Evolutionary conservation across 2,797 vertebrate species (phyloP).

Genomic region (Vireo griseus): DNA sequence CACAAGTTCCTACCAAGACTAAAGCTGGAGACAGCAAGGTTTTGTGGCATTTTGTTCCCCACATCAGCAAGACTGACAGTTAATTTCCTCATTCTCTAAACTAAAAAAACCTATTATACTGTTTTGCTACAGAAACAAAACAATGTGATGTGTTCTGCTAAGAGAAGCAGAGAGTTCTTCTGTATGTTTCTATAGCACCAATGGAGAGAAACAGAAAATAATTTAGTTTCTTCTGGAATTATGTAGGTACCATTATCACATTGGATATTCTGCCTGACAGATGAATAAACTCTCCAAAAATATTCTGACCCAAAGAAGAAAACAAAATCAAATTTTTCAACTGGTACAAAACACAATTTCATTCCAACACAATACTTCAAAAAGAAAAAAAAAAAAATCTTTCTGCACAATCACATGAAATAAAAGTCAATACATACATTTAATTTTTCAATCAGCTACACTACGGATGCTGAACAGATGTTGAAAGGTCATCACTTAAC

Average conservation of each 20-base stretch:
- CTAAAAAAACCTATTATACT: background rate
- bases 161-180: background rate
- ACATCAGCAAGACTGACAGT: background rate
- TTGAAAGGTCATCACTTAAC: background rate
- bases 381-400: background rate
- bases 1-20: background rate
- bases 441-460: background rate
- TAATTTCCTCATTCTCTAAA: background rate
- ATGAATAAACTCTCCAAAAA: background rate
- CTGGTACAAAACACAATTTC: background rate
- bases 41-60: rapidly evolving
- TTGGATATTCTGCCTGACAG: background rate
- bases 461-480: background rate
- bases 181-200: background rate
- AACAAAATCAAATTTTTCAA: background rate
- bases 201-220: background rate
- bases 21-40: background rate
- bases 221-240: background rate
- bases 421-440: background rate
- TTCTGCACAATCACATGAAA: background rate
- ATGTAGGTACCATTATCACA: background rate
- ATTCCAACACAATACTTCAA: background rate
- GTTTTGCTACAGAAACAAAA: background rate
- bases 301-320: background rate
- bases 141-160: background rate